Evolutionary conservation across 2,113 vertebrate genomes (phyloP), one percentile per base, ranked within the genome.

Genomic region (Potamarius usumacintae): DNA sequence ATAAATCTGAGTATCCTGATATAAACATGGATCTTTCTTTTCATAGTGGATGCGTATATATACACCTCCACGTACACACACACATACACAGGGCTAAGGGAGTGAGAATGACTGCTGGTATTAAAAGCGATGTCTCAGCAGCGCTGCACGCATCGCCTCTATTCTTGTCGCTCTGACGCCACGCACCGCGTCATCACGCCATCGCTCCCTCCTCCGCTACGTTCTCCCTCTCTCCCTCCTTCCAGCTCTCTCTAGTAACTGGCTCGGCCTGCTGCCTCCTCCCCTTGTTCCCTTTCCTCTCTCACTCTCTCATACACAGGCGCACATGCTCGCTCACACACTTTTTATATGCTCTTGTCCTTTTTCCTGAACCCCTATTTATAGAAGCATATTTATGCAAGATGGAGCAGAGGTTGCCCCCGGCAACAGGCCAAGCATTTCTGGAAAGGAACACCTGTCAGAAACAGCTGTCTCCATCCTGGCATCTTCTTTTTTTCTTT

Each of bases 101-200:
- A 85, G 84, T 52, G 79, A 89, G 83, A 89, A 93, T 93, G 93
- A 92, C 93, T 93, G 94, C 95, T 94, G 94, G 94, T 93, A 92
- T 94, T 93, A 92, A 91, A 91, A 90, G 91, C 90, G 84, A 94
- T 94, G 94, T 93, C 94, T 95, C 94, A 94, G 93, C 92, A 92
- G 90, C 91, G 71, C 92, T 93, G 94, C 94, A 93, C 94, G 94
- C 94, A 95, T 91, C 89, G 90, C 92, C 95, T 95, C 95, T 96
- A 96, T 96, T 96, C 94, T 96, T 96, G 94, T 94, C 94, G n/a
- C 92, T 89, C 91, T 96, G 95, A 96, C 95, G 95, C 95, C 95
- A 96, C 90, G 91, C 90, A 92, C 94, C 92, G 93, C 95, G 95
- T 96, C 95, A 96, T 93, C 92, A 94, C 94, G 92, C 93, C 90